phyloP scores from a whole-genome alignment of 2,797 vertebrate species.

The Falco columbarius region DNA sequence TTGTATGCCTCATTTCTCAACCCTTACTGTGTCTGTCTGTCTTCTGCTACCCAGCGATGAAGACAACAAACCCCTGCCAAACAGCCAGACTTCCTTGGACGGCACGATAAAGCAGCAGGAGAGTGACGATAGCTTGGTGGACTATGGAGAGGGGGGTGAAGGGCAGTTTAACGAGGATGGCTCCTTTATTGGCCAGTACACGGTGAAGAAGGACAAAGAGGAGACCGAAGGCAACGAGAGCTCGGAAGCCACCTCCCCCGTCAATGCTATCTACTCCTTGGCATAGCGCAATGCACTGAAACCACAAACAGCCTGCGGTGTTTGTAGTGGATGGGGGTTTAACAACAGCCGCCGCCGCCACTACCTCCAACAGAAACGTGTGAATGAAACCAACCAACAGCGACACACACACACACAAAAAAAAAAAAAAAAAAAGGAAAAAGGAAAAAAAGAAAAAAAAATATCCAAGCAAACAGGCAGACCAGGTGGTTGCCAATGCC shows the following conservation, averaged over 20 bases:
- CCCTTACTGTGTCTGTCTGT: slow-evolving; percentile 64
- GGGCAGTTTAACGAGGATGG: slow-evolving; percentile 98
- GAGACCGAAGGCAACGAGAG: slow-evolving; percentile 99
- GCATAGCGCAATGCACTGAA: slow-evolving; percentile 77
- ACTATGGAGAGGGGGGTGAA: slow-evolving; percentile 96
- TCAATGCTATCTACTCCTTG: slow-evolving; percentile 97
- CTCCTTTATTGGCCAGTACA: slow-evolving; percentile 99
- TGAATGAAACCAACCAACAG: not conserved
- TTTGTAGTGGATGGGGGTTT: slow-evolving; percentile 29
- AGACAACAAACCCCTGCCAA: slow-evolving; percentile 97
- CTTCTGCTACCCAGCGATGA: slow-evolving; percentile 88
- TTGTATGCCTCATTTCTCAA: not conserved
- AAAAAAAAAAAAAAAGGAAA: not conserved
- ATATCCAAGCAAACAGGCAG: not conserved
- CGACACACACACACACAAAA: not conserved
- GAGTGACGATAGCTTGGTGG: slow-evolving; percentile 96
- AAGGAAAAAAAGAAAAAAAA: not conserved
- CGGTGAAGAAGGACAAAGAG: slow-evolving; percentile 98
- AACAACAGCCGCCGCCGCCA: slow-evolving; percentile 11
- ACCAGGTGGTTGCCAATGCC: slow-evolving; percentile 46
- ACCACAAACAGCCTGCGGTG: not conserved
- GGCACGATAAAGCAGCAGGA: slow-evolving; percentile 93
- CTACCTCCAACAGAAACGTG: not conserved
- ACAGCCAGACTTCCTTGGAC: slow-evolving; percentile 95
- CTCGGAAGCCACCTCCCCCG: slow-evolving; percentile 96